phyloP scores from a whole-genome alignment of 2,113 vertebrate genomes.

The Patagioenas fasciata region DNA sequence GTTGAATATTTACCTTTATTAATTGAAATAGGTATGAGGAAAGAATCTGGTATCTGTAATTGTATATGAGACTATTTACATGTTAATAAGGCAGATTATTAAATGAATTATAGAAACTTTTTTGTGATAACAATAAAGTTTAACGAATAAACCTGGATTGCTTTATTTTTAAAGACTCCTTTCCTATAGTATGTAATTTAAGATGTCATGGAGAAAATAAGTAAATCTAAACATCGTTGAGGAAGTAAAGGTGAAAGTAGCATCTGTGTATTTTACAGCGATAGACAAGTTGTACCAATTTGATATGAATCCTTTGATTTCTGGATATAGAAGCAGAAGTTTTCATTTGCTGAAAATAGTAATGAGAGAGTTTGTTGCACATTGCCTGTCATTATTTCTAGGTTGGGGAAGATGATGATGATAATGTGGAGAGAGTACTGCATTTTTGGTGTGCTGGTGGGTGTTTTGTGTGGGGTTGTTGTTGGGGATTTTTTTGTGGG shows the following conservation, averaged over 20 bases:
- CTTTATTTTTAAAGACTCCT: not conserved
- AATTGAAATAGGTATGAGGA: constrained; percentile 8
- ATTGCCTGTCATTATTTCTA: not conserved
- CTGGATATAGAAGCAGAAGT: not conserved
- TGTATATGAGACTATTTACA: not conserved
- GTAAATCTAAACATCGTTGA: not conserved
- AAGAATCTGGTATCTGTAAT: not conserved
- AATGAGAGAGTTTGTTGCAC: not conserved
- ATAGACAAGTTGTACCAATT: not conserved
- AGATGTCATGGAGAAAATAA: not conserved
- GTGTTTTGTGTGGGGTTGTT: no score
- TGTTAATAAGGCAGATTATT: not conserved
- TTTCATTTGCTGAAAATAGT: constrained; percentile 16
- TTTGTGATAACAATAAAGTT: not conserved
- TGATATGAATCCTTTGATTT: not conserved
- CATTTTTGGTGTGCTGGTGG: not conserved
- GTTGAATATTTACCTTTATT: constrained; percentile 32
- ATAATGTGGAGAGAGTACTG: not conserved
- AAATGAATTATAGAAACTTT: not conserved
- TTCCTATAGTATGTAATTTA: not conserved
- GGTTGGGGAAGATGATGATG: not conserved
- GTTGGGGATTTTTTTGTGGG: no score
- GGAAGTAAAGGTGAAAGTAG: not conserved
- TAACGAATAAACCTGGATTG: not conserved
- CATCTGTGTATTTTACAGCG: not conserved